phyloP scores from a whole-genome alignment of 2,113 vertebrate genomes.

The Cyprinus carpio region DNA sequence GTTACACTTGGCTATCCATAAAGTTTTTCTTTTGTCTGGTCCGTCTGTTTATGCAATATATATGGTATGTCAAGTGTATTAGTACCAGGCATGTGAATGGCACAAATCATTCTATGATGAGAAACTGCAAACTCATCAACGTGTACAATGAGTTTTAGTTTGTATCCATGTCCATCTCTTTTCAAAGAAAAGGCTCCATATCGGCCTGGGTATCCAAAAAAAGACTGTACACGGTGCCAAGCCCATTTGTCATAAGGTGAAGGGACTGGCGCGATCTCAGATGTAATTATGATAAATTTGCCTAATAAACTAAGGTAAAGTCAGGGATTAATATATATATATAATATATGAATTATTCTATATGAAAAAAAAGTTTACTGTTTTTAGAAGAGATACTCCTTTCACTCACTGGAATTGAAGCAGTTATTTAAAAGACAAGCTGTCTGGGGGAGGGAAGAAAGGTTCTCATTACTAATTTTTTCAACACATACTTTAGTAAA shows the following conservation, averaged over 20 bases:
- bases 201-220: constrained; percentile 53
- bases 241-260: constrained; percentile 76
- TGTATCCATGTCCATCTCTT: constrained; percentile 83
- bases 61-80: constrained; percentile 74
- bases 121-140: constrained; percentile 70
- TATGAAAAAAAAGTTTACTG: too few species aligned
- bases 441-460: too few species aligned
- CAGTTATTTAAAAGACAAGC: too few species aligned
- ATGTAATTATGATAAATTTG: not conserved
- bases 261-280: not conserved
- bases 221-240: constrained; percentile 61
- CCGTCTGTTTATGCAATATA: not conserved
- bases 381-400: too few species aligned
- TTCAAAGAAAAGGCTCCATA: constrained; percentile 64
- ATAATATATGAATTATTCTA: too few species aligned
- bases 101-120: constrained; percentile 82
- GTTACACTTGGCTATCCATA: not conserved
- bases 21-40: constrained; percentile 12
- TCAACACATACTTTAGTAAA: too few species aligned
- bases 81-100: constrained; percentile 83
- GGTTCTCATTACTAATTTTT: too few species aligned
- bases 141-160: constrained; percentile 74
- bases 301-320: not conserved
- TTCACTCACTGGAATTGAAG: too few species aligned
- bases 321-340: too few species aligned